Base-by-base conservation (phyloP, 2,888 invertebrate genomes). In the Antheraea yamamai region DNA sequence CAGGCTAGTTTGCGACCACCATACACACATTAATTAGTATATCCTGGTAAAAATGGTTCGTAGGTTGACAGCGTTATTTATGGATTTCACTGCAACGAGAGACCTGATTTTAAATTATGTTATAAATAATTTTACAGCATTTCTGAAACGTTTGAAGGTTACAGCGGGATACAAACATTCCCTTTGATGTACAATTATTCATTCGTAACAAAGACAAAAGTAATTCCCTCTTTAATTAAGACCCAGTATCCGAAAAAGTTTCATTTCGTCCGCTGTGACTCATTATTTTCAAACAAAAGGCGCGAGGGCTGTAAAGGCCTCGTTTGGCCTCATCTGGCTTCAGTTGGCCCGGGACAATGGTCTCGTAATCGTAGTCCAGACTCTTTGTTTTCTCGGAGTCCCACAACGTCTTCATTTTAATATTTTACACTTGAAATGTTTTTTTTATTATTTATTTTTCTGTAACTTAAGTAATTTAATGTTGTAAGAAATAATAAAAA, bases 381-480 rank as follows among this genome's bases (percentile, higher is more conserved):
- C 88, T 88, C 85, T 87, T 85, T 91, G 91, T 91, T 92, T 89
- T 87, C 78, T 79, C 81, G 82, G 88, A 87, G 90, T 90, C 91
- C 87, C 91, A 87, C 80, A 88, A 91, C 91, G 91, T 90, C 90
- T 90, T 90, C 91, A 90, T 73, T 75, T 91, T 92, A 91, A 91
- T 91, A 90, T 89, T 89, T 88, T 85, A 85, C 80, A 81, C 76
- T 77, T 80, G 76, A 52, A 64, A 64, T 39, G 35, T 26, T 74
- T 74, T 72, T 61, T 4, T 70, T 70, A 39, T n/a, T 23, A 12
- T 61, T 61, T 61, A n/a, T 61, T 61, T 20, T n/a, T 26, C 23
- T 61, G 23, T 23, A 12, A 23, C 23, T 23, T 23, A 2, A 14
- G 26, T 66, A 66, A 66, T 30, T 66, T 26, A 1, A 66, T 1